Base-by-base conservation (phyloP, 2,797 vertebrate species). In the Gymnothorax javanicus region DNA sequence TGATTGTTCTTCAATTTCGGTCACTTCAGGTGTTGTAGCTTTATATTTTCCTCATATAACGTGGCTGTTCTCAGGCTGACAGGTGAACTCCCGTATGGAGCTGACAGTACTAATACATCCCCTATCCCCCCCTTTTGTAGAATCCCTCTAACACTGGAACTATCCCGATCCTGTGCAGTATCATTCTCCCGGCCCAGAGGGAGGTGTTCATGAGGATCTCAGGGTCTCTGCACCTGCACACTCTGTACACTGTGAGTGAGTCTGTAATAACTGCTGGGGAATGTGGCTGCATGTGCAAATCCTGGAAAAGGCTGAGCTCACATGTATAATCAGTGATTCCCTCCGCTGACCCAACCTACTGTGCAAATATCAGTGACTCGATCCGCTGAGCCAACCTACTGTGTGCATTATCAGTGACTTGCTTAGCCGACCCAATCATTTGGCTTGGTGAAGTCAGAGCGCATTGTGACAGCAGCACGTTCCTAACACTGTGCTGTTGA, bases 101-200 rank as follows among this genome's bases (percentile, higher is more conserved):
- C 62, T 25, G 27, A 15, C 59, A n/a, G 62, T 15, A 3, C 8
- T 3, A 20, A 25, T 17, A 13, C 52, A 54, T 84, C 73, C 52
- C 54, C 2, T 89, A 20, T 71, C 64, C n/a, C 23, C 33, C 89
- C 82, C 91, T 75, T 85, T 23, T 77, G 77, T 95, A 99, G 98
- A 98, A 99, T 92, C 96, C 95, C 88, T 97, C 97, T 92, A 98
- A 99, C 92, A 96, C 97, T 0, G 94, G 98, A 0, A 92, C 95
- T 0, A 87, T 98, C 83, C 97, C 98, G 3, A 95, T 99, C 84
- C 95, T 96, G 73, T 99, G 98, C 92, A 93, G 90, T 0, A 90
- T 98, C 92, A 96, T 89, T n/a, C 85, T 99, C 89, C 95, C 95
- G 9, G 95, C 97, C 89, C 95, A 93, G 79, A 95, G 95, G 93